These are phyloP conservation scores for Neuroterus valhalla DNA, from an alignment of 1,140 invertebrate species.

Conservation along the genomic window DNA sequence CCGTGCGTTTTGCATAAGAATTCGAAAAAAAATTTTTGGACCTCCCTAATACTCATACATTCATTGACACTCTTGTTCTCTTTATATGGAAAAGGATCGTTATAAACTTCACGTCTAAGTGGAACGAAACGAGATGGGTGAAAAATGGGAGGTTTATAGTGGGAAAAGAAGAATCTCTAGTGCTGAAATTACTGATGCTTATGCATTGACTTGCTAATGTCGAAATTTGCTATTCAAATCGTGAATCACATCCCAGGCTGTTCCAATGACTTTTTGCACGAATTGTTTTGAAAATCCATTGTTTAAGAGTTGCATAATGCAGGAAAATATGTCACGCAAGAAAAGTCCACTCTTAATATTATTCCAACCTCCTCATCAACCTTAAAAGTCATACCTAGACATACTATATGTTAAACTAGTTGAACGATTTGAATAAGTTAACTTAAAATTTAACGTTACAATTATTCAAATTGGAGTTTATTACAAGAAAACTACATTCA, in stretches of 20 bases:
- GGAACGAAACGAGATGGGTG: background rate
- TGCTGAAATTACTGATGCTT: conserved; percentile 6
- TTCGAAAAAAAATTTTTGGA: too few relatives aligned
- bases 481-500: too few relatives aligned
- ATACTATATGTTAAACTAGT: too few relatives aligned
- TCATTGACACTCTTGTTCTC: background rate
- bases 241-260: conserved; percentile 23
- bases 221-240: conserved; percentile 56
- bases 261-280: conserved; percentile 33
- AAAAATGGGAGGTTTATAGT: background rate
- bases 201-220: conserved; percentile 54
- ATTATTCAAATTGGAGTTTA: too few relatives aligned
- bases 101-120: conserved; percentile 3
- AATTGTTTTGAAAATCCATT: background rate
- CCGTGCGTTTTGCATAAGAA: too few relatives aligned
- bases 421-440: too few relatives aligned
- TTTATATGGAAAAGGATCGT: background rate
- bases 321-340: background rate
- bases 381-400: too few relatives aligned
- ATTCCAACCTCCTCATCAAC: too few relatives aligned
- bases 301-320: background rate
- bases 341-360: too few relatives aligned
- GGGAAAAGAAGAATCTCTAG: background rate
- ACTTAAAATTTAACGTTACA: too few relatives aligned
- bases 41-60: too few relatives aligned